These are phyloP conservation scores for Lucinisca nassula DNA, from an alignment of 2,888 invertebrate genomes.

Conservation along the genomic window DNA sequence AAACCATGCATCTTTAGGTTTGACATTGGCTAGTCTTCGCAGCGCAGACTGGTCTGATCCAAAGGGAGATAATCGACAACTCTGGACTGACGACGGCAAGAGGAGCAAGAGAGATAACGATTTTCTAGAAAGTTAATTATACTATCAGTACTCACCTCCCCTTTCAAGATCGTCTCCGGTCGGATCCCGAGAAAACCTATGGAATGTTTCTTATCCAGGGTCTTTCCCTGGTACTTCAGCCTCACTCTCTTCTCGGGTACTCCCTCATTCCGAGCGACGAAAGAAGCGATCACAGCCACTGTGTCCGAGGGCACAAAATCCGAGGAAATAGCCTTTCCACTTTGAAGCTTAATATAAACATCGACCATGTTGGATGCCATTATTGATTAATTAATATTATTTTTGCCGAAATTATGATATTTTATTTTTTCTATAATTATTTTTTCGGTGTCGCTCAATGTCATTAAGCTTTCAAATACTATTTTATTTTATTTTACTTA, in stretches of 20 bases:
- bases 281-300: slow-evolving; percentile 67
- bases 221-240: slow-evolving; percentile 84
- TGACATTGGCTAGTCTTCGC: no score
- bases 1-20: no score
- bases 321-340: slow-evolving; percentile 75
- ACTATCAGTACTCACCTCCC: slow-evolving; percentile 83
- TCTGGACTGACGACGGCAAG: no score
- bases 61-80: no score
- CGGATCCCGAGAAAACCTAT: slow-evolving; percentile 81
- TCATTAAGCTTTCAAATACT: not conserved
- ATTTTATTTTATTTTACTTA: not conserved
- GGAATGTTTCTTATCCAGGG: slow-evolving; percentile 75
- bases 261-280: slow-evolving; percentile 73
- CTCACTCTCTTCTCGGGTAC: slow-evolving; percentile 71
- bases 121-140: no score
- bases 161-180: slow-evolving; percentile 83
- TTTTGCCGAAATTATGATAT: no score
- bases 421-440: no score
- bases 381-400: no score
- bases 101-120: no score
- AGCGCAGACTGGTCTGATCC: no score
- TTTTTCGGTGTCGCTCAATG: no score
- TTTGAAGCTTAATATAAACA: slow-evolving; percentile 81
- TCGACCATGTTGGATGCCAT: slow-evolving; percentile 75
- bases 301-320: slow-evolving; percentile 65